Conservation (phyloP, 2,797 vertebrate genomes). For the Sebastes paucispinis region DNA sequence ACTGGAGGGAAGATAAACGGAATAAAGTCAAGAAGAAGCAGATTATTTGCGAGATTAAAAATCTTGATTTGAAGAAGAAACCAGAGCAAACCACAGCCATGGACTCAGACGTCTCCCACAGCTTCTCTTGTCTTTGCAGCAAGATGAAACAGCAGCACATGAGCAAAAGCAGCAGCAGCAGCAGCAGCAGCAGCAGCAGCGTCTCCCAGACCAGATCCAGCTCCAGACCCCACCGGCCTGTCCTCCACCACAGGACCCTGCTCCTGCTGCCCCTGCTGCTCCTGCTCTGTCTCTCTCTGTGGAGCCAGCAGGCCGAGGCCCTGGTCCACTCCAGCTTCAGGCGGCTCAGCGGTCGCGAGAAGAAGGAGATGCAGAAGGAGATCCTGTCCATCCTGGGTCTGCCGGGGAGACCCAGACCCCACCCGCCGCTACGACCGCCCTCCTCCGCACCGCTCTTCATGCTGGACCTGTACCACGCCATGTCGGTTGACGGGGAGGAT, state of each 20-base stretch:
- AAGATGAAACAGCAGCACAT: conserved; percentile 1
- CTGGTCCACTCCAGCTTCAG: conserved; percentile 85
- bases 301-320: conserved; percentile 81
- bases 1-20: background rate
- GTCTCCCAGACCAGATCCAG: background rate
- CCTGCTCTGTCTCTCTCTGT: conserved; percentile 73
- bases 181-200: background rate
- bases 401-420: conserved; percentile 86
- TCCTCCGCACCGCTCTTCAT: conserved; percentile 93
- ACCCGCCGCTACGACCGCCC: conserved; percentile 82
- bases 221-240: background rate
- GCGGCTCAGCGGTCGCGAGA: conserved; percentile 87
- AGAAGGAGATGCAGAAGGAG: conserved; percentile 94
- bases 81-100: background rate
- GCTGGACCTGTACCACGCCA: conserved; percentile 94
- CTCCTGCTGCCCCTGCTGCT: conserved; percentile 68
- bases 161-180: background rate
- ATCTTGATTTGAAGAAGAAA: background rate
- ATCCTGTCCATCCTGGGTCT: conserved; percentile 92
- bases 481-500: conserved; percentile 85
- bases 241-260: conserved; percentile 48
- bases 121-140: conserved; percentile 14
- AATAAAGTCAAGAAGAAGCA: background rate
- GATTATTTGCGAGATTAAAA: background rate
- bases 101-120: conserved; percentile 19